Evolutionary conservation across 2,888 invertebrate genomes (phyloP), one percentile per base, ranked within the genome.

Genomic region (Euplexia lucipara): DNA sequence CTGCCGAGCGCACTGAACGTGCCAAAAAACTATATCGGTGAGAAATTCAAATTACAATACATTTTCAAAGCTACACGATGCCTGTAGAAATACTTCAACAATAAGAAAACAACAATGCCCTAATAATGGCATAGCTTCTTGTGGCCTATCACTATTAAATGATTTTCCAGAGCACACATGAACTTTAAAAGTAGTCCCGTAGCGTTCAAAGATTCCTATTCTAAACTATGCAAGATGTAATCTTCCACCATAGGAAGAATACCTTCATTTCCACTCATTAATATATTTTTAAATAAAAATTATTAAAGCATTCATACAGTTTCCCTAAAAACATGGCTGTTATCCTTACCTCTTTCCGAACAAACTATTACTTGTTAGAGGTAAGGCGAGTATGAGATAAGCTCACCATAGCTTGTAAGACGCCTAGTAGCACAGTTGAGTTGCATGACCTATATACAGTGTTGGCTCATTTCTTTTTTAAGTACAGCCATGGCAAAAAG

Each of bases 1-100:
- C 89, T 86, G 88, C 88, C 70, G 95, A 95, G 82, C 93, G 93
- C 83, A 86, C 87, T 86, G 95, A 95, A 86, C 93, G 93, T 82
- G 94, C 95, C 78, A 95, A 92, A 86, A 95, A 95, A 88, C 88
- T 95, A 75, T 95, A 95, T 92, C 91, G 95, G 95, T 95, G 82
- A 89, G 89, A 66, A 70, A 53, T 51, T 66, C 34, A 34, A 32
- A 26, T 14, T 10, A 14, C 2, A 64, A 20, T 18, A 20, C 20
- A 39, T 37, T 42, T n/a, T 1, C 5, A 6, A 18, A 20, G 0
- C 12, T 64, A 45, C 5, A 39, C 26, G 26, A 34, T 34, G 9
- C 16, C 26, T 37, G 6, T 32, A 12, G 4, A 12, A 34, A 10
- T 47, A 30, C 8, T 30, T 34, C 10, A 39, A 14, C 14, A 26